Evolutionary conservation across 2,888 invertebrate species (phyloP).

Genomic region (Nomada ruficornis): DNA sequence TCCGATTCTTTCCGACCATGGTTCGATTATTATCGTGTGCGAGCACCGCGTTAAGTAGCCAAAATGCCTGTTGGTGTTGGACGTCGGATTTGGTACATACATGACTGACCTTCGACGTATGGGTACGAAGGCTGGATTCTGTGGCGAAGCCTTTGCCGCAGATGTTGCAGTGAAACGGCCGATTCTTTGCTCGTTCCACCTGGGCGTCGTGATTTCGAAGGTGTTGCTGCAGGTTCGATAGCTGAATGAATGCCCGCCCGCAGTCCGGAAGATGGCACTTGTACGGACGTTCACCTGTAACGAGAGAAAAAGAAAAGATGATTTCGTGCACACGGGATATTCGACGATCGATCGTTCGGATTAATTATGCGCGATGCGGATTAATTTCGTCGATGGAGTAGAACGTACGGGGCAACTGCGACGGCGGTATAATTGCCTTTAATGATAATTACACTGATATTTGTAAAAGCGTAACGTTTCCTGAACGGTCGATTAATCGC

Average conservation of each 20-base stretch:
- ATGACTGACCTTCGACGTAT: conserved; percentile 97
- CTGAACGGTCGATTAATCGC: conserved; percentile 22
- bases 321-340: not conserved
- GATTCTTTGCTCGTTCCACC: conserved; percentile 96
- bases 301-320: conserved; percentile 70
- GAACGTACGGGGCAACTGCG: not conserved
- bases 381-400: not conserved
- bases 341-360: not conserved
- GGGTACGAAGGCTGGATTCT: conserved; percentile 97
- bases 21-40: conserved; percentile 63
- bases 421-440: not conserved
- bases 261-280: conserved; percentile 98
- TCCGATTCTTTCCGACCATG: conserved; percentile 53
- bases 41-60: conserved; percentile 73
- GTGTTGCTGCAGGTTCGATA: conserved; percentile 98
- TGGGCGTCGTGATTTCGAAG: conserved; percentile 98
- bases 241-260: conserved; percentile 97
- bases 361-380: not conserved
- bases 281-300: conserved; percentile 97
- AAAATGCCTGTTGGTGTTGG: conserved; percentile 76
- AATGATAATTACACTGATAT: not conserved
- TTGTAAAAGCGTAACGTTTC: conserved; percentile 13
- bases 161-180: conserved; percentile 97
- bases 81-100: conserved; percentile 86
- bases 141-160: conserved; percentile 99